These are phyloP conservation scores for Chelon auratus DNA, from an alignment of 2,797 vertebrate genomes.

Conservation along the genomic window DNA sequence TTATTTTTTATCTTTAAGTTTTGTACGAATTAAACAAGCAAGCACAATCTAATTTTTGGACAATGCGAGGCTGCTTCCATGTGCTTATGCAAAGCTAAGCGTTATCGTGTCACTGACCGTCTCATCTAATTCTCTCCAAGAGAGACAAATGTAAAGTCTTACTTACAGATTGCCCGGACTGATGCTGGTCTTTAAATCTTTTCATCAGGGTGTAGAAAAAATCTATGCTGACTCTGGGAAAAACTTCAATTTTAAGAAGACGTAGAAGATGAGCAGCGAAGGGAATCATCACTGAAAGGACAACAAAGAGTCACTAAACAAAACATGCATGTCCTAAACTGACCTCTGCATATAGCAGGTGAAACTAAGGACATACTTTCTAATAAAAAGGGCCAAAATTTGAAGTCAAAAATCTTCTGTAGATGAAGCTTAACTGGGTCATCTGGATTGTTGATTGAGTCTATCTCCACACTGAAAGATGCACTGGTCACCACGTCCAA, in stretches of 20 bases:
- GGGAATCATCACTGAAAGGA: constrained; percentile 81
- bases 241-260: constrained; percentile 66
- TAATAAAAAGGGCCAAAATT: constrained; percentile 54
- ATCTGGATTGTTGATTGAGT: constrained; percentile 86
- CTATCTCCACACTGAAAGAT: constrained; percentile 86
- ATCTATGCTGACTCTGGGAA: constrained; percentile 53
- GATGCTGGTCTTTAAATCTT: constrained; percentile 81
- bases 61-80: too few species aligned
- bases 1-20: too few species aligned
- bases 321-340: neutral
- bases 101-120: too few species aligned
- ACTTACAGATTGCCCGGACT: constrained; percentile 51
- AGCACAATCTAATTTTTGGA: too few species aligned
- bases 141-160: too few species aligned
- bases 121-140: neutral
- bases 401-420: constrained; percentile 82
- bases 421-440: constrained; percentile 82
- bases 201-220: constrained; percentile 80
- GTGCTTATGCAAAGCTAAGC: too few species aligned
- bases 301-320: neutral
- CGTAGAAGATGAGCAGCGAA: constrained; percentile 58
- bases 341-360: neutral
- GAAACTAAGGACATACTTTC: constrained; percentile 55
- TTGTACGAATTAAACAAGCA: too few species aligned
- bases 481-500: constrained; percentile 87